A percentile compares a stretch with the other conserved stretches of the same genome.
phyloP scores from a whole-genome alignment of 2,888 invertebrate genomes.

The Monoplex corrugatus region DNA sequence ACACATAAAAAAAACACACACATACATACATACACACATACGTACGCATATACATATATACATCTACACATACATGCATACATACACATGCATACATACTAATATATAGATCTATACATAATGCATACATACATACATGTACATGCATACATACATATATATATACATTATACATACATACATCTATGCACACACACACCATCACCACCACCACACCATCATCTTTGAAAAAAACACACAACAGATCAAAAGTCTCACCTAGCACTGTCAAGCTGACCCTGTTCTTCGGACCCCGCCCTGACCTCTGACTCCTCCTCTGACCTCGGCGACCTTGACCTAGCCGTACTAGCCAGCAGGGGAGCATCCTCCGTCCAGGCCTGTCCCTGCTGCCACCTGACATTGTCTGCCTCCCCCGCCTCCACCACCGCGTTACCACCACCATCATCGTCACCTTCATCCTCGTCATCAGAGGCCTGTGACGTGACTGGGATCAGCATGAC shows the following conservation, averaged over 20 bases:
- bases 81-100: not conserved
- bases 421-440: too few relatives aligned
- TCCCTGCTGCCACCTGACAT: conserved; percentile 41
- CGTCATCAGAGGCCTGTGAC: not conserved
- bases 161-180: not conserved
- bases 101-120: not conserved
- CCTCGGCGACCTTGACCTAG: conserved; percentile 25
- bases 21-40: too few relatives aligned
- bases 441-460: not conserved
- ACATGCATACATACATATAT: not conserved
- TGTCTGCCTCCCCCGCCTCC: not conserved
- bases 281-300: not conserved
- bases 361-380: conserved; percentile 56
- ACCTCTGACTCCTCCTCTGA: not conserved
- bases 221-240: not conserved
- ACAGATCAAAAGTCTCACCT: not conserved
- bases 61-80: too few relatives aligned
- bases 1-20: too few relatives aligned
- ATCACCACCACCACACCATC: not conserved
- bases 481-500: conserved; percentile 35
- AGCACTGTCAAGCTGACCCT: not conserved
- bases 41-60: too few relatives aligned
- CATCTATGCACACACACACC: not conserved
- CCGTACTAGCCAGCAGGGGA: conserved; percentile 41
- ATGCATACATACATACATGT: not conserved